phyloP scores from a whole-genome alignment of 2,888 invertebrate species.

The Ophion ventricosus region DNA sequence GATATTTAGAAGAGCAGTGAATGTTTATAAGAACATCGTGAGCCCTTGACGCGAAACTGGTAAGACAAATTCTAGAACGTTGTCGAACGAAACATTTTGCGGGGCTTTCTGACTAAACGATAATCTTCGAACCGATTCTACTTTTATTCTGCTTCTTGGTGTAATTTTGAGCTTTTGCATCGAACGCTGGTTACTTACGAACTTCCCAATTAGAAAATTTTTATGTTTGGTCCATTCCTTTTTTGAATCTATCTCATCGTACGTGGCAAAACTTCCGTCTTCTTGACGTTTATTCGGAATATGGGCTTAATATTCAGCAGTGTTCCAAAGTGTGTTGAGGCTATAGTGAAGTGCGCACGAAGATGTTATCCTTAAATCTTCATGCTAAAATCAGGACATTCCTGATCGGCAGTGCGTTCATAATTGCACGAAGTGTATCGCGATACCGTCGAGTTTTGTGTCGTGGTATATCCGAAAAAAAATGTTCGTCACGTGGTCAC shows the following conservation, averaged over 20 bases:
- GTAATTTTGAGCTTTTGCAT: not conserved
- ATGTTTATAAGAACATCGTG: not conserved
- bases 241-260: too few relatives aligned
- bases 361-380: not conserved
- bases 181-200: too few relatives aligned
- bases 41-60: constrained; percentile 4
- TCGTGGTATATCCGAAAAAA: not conserved
- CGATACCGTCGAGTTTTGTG: not conserved
- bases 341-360: not conserved
- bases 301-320: not conserved
- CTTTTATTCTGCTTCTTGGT: too few relatives aligned
- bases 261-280: not conserved
- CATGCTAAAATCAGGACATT: not conserved
- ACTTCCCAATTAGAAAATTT: too few relatives aligned
- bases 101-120: not conserved
- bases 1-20: constrained; percentile 11
- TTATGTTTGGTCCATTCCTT: too few relatives aligned
- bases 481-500: constrained; percentile 20
- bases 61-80: not conserved
- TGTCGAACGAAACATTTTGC: not conserved
- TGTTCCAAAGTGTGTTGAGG: not conserved
- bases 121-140: not conserved
- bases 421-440: too few relatives aligned
- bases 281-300: not conserved
- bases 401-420: not conserved